A percentile compares a stretch with the other conserved stretches of the same genome.
phyloP scores from a whole-genome alignment of 2,113 vertebrate species.

The Egretta garzetta region DNA sequence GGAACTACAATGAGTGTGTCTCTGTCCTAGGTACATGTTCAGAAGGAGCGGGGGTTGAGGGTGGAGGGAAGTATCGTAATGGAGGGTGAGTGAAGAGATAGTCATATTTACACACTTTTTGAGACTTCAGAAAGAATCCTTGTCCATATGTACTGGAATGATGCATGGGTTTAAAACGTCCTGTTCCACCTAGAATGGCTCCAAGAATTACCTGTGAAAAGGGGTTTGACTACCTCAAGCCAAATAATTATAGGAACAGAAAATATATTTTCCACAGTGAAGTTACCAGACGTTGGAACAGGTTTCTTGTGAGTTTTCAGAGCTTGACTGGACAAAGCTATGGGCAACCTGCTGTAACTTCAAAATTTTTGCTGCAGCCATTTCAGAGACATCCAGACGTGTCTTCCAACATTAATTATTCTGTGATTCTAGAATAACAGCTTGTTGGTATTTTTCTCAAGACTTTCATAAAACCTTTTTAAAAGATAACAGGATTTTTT shows the following conservation, averaged over 20 bases:
- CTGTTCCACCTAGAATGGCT: background rate
- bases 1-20: background rate
- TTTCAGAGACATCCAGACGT: background rate
- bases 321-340: background rate
- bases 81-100: background rate
- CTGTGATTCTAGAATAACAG: background rate
- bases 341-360: background rate
- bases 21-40: background rate
- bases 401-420: background rate
- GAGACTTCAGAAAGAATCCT: background rate
- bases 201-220: background rate
- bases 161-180: background rate
- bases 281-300: background rate
- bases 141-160: background rate
- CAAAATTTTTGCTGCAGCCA: background rate
- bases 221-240: background rate
- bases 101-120: background rate
- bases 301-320: background rate
- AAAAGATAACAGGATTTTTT: background rate
- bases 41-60: fast-evolving
- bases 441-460: background rate
- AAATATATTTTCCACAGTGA: background rate
- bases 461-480: background rate
- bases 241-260: background rate
- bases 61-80: no score